Conservation (phyloP, 2,888 invertebrate genomes). For the Caenorhabditis sinica region DNA sequence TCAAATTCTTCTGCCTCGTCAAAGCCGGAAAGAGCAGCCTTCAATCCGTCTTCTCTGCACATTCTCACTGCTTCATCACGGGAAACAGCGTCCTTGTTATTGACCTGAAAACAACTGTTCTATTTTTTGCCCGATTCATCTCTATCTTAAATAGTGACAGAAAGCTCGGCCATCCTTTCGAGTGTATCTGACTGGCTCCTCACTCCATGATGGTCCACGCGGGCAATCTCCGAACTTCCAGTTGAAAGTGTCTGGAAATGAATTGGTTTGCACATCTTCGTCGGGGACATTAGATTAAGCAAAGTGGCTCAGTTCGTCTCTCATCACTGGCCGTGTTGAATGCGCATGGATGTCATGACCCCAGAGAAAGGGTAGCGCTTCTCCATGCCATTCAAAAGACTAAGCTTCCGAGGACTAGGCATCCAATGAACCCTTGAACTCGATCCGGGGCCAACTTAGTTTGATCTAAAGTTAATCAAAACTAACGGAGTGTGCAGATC, state of each 20-base stretch:
- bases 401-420: no score
- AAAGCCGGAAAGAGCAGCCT: not conserved
- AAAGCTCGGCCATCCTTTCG: not conserved
- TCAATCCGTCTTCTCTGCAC: not conserved
- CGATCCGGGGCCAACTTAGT: no score
- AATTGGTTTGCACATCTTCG: not conserved
- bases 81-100: not conserved
- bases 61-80: not conserved
- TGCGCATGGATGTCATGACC: no score
- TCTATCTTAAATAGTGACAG: conserved; percentile 4
- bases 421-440: no score
- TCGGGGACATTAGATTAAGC: no score
- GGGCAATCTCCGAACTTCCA: not conserved
- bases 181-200: not conserved
- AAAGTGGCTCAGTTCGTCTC: no score
- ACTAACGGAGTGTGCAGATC: conserved; percentile 24
- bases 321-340: no score
- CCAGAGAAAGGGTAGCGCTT: no score
- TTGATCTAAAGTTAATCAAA: not conserved
- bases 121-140: not conserved
- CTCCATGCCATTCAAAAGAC: no score
- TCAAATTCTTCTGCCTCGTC: not conserved
- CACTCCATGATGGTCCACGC: not conserved
- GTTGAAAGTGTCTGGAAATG: conserved; percentile 25
- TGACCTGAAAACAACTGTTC: not conserved